These are phyloP conservation scores for Catharus bicknelli DNA, from an alignment of 2,113 vertebrate species.

Conservation along the genomic window DNA sequence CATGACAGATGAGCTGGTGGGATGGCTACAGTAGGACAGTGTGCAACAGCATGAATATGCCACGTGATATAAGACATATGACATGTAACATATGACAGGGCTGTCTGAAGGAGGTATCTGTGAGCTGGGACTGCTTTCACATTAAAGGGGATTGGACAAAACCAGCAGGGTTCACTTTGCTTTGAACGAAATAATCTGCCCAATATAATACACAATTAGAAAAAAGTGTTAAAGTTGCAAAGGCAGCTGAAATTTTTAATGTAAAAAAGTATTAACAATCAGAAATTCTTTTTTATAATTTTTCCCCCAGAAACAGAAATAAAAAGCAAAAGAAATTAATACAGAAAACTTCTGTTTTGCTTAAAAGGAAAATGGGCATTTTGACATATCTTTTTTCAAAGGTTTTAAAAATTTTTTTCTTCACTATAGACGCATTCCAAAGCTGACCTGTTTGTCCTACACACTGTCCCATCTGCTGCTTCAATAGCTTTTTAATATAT, in stretches of 20 bases:
- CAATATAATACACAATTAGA: not conserved
- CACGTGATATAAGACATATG: not conserved
- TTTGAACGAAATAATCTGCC: not conserved
- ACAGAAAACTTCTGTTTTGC: not conserved
- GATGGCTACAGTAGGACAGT: not conserved
- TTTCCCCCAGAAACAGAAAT: not conserved
- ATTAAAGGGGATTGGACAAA: not conserved
- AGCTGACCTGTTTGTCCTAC: slow-evolving; percentile 20
- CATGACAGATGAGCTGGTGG: not conserved
- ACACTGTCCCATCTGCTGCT: not conserved
- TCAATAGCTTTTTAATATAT: slow-evolving; percentile 9
- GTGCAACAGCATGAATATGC: not conserved
- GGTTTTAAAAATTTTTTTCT: not conserved
- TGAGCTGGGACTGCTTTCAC: not conserved
- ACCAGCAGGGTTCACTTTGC: not conserved
- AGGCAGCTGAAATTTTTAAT: not conserved
- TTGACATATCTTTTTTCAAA: not conserved
- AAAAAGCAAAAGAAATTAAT: not conserved
- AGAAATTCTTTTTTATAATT: not conserved
- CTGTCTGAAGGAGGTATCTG: not conserved
- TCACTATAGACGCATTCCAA: not conserved
- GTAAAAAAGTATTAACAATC: not conserved
- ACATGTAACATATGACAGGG: not conserved
- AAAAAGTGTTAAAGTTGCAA: not conserved
- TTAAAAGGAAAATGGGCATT: not conserved